Percentiles rank a stretch among this genome's conserved stretches.
Conservation (phyloP, 2,888 invertebrate genomes). For the Rhopalosiphum nymphaeae region DNA sequence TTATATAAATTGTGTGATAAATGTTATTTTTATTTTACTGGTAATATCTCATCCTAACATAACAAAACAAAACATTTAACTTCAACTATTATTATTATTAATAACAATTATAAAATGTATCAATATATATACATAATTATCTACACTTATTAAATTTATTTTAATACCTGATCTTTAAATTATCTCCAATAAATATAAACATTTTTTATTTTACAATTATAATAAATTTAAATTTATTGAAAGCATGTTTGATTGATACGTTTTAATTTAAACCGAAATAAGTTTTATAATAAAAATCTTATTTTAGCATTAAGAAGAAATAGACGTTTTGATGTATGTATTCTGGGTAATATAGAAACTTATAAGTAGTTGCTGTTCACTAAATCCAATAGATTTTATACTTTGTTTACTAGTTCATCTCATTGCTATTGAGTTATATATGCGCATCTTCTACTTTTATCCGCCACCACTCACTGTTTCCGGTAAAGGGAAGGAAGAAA, state of each 20-base stretch:
- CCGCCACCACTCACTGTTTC: neutral
- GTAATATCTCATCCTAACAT: neutral
- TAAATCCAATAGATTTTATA: constrained; percentile 42
- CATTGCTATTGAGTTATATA: constrained; percentile 47
- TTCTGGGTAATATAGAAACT: neutral
- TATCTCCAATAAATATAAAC: neutral
- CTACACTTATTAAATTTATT: neutral
- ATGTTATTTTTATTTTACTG: neutral
- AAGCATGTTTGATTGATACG: neutral
- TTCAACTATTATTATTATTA: neutral
- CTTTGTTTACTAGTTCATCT: constrained; percentile 53
- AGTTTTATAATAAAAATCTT: neutral
- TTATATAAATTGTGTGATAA: neutral
- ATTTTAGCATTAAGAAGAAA: neutral
- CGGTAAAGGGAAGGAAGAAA: constrained; percentile 25
- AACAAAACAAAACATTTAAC: neutral
- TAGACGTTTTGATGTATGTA: neutral
- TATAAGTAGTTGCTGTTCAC: constrained; percentile 23
- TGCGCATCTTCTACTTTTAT: neutral
- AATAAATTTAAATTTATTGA: neutral
- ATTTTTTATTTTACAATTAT: neutral
- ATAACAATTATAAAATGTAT: neutral
- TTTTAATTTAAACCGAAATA: neutral
- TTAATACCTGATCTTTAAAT: neutral
- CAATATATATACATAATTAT: neutral